Conservation (phyloP, 2,113 vertebrate genomes). For the Octodon degus region DNA sequence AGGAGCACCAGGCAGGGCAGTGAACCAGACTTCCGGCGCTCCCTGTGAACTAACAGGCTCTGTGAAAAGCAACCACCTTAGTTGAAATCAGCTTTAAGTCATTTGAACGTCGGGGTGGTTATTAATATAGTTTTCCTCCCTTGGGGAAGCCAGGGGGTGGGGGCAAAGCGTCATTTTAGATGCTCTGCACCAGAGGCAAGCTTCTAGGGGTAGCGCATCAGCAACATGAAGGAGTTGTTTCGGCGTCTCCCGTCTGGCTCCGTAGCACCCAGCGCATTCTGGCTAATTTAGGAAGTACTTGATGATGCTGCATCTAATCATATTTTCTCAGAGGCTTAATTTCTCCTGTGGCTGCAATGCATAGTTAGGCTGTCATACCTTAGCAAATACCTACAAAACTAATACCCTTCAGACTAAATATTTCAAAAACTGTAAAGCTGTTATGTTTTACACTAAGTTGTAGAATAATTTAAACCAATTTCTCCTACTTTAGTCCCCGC, state of each 20-base stretch:
- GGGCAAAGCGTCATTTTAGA: neutral
- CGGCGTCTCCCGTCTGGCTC: slow-evolving; percentile 21
- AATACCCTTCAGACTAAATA: slow-evolving; percentile 54
- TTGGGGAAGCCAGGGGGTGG: neutral
- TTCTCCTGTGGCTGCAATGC: slow-evolving; percentile 66
- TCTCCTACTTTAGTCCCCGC: slow-evolving; percentile 47
- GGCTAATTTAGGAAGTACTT: slow-evolving; percentile 54
- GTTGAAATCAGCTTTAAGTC: slow-evolving; percentile 14
- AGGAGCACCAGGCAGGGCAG: neutral
- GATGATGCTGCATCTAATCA: slow-evolving; percentile 25
- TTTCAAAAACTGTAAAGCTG: slow-evolving; percentile 61
- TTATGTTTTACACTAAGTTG: slow-evolving; percentile 73
- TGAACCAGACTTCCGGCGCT: neutral
- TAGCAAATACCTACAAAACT: slow-evolving; percentile 62
- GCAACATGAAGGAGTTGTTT: neutral
- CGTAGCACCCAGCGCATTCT: neutral
- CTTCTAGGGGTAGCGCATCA: neutral
- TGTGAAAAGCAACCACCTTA: neutral
- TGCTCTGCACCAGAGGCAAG: neutral
- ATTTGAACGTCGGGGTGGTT: neutral
- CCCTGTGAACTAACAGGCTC: neutral
- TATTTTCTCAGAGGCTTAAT: slow-evolving; percentile 66
- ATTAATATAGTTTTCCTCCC: neutral
- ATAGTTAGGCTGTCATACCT: slow-evolving; percentile 58
- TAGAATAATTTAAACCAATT: slow-evolving; percentile 67